These are phyloP conservation scores for Motacilla alba DNA, from an alignment of 2,113 vertebrate species.

Conservation along the genomic window DNA sequence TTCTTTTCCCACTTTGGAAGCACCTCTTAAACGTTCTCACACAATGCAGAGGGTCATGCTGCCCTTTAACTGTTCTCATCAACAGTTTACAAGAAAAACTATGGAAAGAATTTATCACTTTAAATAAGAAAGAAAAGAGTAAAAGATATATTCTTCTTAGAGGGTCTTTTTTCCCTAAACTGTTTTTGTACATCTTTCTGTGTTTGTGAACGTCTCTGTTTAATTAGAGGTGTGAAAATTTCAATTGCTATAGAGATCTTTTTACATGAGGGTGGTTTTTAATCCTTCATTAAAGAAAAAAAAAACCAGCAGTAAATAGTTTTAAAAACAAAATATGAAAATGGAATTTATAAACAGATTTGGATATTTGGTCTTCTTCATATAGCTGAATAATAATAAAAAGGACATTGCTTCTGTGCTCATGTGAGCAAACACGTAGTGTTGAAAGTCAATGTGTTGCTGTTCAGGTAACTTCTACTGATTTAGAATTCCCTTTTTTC, in stretches of 20 bases:
- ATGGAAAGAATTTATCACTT: background rate
- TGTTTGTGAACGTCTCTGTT: background rate
- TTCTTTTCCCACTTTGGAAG: background rate
- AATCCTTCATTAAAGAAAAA: background rate
- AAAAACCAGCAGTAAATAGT: background rate
- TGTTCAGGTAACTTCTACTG: background rate
- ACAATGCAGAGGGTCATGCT: background rate
- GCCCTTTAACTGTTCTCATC: background rate
- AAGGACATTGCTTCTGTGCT: accelerated
- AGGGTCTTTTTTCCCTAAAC: background rate
- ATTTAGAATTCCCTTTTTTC: background rate
- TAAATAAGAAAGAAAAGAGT: background rate
- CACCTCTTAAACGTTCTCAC: background rate
- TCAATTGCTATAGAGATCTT: background rate
- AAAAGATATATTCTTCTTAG: background rate
- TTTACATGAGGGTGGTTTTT: background rate
- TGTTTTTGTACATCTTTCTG: background rate
- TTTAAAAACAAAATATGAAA: background rate
- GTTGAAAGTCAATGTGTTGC: background rate
- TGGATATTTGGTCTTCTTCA: background rate
- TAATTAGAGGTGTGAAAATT: constrained; percentile 9
- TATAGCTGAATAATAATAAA: background rate
- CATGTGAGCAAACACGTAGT: background rate
- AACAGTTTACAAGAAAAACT: background rate
- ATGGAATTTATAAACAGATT: background rate